Evolutionary conservation across 1,140 invertebrate species (phyloP), one percentile per base, ranked within the genome.

Genomic region (Penaeus japonicus): DNA sequence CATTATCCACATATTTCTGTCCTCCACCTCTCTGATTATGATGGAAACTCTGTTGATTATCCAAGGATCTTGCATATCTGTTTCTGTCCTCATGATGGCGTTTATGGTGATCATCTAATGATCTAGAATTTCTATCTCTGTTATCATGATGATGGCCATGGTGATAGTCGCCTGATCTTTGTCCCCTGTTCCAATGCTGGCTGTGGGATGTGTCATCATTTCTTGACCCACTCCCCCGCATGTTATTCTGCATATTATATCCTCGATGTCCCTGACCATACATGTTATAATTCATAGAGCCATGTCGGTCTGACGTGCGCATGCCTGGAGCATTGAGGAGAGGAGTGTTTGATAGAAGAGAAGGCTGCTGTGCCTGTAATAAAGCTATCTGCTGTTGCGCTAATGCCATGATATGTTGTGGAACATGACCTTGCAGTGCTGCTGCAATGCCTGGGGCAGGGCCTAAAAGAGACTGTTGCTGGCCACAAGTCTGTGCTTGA

Each of bases 331-430:
- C 70, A 84, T 83, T 88, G 10, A 88, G 70, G 4, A 77, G 10
- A 77, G 87, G 87, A 78, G 62, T 84, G 15, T 17, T n/a, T 73
- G 87, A 55, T 20, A 88, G 54, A 4, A 59, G 70, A 32, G 57
- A 39, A 39, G 81, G 80, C n/a, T 83, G 65, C 24, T 35, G 32
- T 24, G 80, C 65, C 83, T 53, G 27, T n/a, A 88, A 39, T 10
- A 84, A 77, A 20, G 80, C 65, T 55, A 88, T 84, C 47, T 88
- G 87, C 22, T 88, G 80, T 24, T 75, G 80, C 32, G 87, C 87
- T 79, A 88, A 75, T 77, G 65, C 65, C 32, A 84, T 54, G 27
- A 88, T 27, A 88, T 75, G 70, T n/a, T 27, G 70, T 30, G 70
- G 70, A 73, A 73, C n/a, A n/a, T 4, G 70, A 73, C 17, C 24